These are phyloP conservation scores for Melangyna quadrimaculata DNA, from an alignment of 2,888 invertebrate species.

Conservation along the genomic window DNA sequence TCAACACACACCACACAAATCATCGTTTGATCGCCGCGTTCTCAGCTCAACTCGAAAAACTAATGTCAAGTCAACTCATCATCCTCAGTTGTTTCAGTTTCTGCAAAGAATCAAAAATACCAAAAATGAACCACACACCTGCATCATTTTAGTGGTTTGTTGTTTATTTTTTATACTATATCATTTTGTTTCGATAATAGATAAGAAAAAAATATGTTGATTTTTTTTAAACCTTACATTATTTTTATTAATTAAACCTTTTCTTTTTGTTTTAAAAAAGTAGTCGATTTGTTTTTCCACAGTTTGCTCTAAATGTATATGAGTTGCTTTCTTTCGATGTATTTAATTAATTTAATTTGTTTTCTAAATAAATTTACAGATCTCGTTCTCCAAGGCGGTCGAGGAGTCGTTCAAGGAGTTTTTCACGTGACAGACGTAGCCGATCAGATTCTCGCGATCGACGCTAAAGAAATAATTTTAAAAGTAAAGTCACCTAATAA, in stretches of 20 bases:
- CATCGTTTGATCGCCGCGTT: conserved; percentile 64
- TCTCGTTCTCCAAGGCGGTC: conserved; percentile 80
- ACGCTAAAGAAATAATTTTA: conserved; percentile 78
- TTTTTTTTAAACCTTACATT: conserved; percentile 33
- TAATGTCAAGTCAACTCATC: conserved; percentile 56
- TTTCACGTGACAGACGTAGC: conserved; percentile 83
- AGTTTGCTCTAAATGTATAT: conserved; percentile 19
- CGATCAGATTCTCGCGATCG: conserved; percentile 84
- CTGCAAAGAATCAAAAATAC: conserved; percentile 51
- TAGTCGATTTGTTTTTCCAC: conserved; percentile 60
- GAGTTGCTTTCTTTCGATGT: conserved; percentile 12
- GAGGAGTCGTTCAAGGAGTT: conserved; percentile 82
- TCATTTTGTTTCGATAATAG: conserved; percentile 67
- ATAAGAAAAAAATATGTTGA: conserved; percentile 50
- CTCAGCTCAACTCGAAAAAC: conserved; percentile 56
- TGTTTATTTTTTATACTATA: conserved; percentile 71
- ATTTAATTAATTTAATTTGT: neutral
- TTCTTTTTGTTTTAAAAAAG: no score
- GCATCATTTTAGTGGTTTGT: conserved; percentile 72
- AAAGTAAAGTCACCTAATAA: neutral
- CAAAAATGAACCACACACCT: conserved; percentile 68
- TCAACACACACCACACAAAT: conserved; percentile 54
- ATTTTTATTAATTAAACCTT: neutral
- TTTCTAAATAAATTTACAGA: conserved; percentile 75
- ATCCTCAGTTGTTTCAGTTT: conserved; percentile 60